A percentile compares a stretch with the other conserved stretches of the same genome.
phyloP scores from a whole-genome alignment of 2,797 vertebrate species.

The Xenops minutus region DNA sequence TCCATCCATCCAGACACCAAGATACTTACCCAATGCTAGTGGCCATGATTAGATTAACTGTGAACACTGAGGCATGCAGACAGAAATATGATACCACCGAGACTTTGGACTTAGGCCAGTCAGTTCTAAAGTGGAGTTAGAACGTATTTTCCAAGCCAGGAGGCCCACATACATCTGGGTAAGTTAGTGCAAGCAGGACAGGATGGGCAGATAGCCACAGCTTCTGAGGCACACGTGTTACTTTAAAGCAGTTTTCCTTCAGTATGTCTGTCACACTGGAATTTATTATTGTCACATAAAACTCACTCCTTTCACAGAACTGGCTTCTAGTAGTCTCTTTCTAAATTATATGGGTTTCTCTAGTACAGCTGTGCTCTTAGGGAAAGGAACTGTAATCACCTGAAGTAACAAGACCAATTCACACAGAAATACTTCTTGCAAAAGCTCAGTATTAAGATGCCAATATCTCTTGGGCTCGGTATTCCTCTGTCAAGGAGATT shows the following conservation, averaged over 20 bases:
- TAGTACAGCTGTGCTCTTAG: background rate
- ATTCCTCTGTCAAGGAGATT: background rate
- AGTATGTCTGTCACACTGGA: background rate
- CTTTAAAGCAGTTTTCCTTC: conserved; percentile 36
- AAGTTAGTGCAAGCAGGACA: background rate
- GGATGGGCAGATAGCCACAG: conserved; percentile 38
- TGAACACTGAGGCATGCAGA: conserved; percentile 33
- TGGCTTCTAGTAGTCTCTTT: background rate
- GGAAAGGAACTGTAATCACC: background rate
- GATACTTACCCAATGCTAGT: background rate
- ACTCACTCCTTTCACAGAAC: conserved; percentile 8
- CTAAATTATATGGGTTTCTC: conserved; percentile 1
- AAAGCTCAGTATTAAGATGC: background rate
- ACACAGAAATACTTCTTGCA: background rate
- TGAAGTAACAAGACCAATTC: background rate
- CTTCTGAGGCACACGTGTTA: conserved; percentile 20
- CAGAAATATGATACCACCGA: conserved; percentile 12
- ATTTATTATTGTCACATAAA: conserved; percentile 32
- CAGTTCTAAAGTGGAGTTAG: background rate
- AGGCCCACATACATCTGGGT: conserved; percentile 30
- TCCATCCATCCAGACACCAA: background rate
- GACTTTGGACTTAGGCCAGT: conserved; percentile 40
- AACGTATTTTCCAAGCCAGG: conserved; percentile 34
- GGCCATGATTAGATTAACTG: conserved; percentile 27
- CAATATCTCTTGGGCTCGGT: background rate